phyloP scores from a whole-genome alignment of 1,140 invertebrate genomes.

The Holcopasites calliopsidis region DNA sequence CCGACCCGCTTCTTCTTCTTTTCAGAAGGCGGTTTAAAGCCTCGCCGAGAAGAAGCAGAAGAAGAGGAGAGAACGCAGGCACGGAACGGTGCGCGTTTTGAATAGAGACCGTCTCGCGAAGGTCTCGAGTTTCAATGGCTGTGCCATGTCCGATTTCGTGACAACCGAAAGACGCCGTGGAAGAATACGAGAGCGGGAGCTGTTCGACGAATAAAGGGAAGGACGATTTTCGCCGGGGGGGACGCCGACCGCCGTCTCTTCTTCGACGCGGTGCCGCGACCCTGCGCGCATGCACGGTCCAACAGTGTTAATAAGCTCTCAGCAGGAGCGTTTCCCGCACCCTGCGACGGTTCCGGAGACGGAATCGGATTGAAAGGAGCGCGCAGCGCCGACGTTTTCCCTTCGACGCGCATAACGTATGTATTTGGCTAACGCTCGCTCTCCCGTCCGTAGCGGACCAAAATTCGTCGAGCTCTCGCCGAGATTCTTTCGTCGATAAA shows the following conservation, averaged over 20 bases:
- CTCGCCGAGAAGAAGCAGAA: not conserved
- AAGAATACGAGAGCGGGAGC: not conserved
- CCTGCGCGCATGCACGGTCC: too few relatives aligned
- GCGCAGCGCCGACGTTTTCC: too few relatives aligned
- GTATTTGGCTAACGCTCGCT: too few relatives aligned
- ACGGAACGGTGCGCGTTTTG: constrained; percentile 38
- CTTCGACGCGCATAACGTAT: too few relatives aligned
- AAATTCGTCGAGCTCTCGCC: not conserved
- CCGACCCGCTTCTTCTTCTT: constrained; percentile 35
- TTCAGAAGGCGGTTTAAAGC: constrained; percentile 44
- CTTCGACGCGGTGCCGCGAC: too few relatives aligned
- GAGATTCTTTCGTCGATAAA: not conserved
- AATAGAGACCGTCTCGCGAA: constrained; percentile 63
- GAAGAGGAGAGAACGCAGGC: not conserved
- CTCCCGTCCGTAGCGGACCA: too few relatives aligned
- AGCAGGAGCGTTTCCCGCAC: not conserved
- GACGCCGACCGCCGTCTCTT: too few relatives aligned
- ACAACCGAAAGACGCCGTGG: constrained; percentile 23
- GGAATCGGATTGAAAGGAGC: too few relatives aligned
- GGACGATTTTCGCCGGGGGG: not conserved
- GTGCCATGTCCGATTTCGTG: constrained; percentile 54
- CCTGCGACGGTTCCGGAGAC: too few relatives aligned
- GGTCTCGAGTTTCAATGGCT: constrained; percentile 68
- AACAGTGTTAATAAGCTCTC: too few relatives aligned
- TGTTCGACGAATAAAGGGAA: not conserved